Evolutionary conservation across 1,140 invertebrate species (phyloP).

Genomic region (Drosophila pachea): DNA sequence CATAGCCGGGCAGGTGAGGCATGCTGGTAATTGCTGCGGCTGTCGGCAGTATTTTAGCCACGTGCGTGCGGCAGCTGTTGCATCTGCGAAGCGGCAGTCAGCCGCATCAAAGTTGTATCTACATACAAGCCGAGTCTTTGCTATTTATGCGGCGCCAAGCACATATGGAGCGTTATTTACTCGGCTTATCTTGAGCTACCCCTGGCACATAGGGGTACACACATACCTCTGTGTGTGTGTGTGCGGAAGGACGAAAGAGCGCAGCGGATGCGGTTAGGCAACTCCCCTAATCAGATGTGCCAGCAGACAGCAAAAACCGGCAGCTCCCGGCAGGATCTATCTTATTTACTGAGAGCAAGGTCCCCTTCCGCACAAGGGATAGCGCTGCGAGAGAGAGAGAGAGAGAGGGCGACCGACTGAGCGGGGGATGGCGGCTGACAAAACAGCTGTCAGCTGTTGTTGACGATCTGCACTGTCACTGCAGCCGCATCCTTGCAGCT

Average conservation of each 20-base stretch:
- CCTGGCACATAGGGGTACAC: constrained; percentile 1
- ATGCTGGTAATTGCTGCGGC: constrained; percentile 17
- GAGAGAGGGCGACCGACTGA: constrained; percentile 42
- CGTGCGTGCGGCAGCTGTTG: constrained; percentile 68
- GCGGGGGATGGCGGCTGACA: no score
- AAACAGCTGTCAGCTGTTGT: constrained; percentile 64
- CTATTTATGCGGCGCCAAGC: constrained; percentile 37
- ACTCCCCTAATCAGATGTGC: constrained; percentile 73
- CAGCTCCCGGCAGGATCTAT: constrained; percentile 54
- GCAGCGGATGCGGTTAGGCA: constrained; percentile 60
- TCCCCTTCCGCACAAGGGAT: background rate
- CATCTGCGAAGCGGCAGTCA: constrained; percentile 30
- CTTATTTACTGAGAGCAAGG: constrained; percentile 24
- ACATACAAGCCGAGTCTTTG: background rate
- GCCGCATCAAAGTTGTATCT: background rate
- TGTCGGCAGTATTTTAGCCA: constrained; percentile 47
- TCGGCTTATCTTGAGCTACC: constrained; percentile 38
- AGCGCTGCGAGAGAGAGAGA: constrained; percentile 40
- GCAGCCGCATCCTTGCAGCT: constrained; percentile 11
- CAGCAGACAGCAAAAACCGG: constrained; percentile 10
- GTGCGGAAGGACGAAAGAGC: constrained; percentile 39
- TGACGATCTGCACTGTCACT: constrained; percentile 51
- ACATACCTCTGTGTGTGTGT: constrained; percentile 6
- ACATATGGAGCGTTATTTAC: constrained; percentile 26
- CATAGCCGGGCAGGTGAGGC: background rate